Percentiles rank a stretch among this genome's conserved stretches.
Evolutionary conservation across 2,888 invertebrate genomes (phyloP).

Genomic region (Calameuta idolon): DNA sequence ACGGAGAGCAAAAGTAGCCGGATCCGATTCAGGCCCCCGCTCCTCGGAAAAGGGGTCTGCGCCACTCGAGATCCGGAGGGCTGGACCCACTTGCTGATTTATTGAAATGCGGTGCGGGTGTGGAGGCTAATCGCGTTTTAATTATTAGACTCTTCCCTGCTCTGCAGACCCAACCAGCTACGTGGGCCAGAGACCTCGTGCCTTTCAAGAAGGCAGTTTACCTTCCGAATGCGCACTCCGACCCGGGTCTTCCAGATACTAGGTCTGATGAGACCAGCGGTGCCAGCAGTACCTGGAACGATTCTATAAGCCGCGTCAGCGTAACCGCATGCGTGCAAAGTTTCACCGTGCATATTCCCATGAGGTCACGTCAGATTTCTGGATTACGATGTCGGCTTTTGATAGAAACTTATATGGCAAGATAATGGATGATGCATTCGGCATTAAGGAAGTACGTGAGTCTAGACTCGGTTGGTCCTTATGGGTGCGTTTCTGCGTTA

Average conservation of each 20-base stretch:
- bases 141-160: constrained; percentile 26
- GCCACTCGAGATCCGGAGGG: constrained; percentile 18
- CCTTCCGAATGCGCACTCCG: neutral
- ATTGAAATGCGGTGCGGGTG: constrained; percentile 32
- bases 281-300: neutral
- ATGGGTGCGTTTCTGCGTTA: constrained; percentile 46
- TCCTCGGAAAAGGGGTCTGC: constrained; percentile 3
- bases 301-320: constrained; percentile 5
- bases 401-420: constrained; percentile 63
- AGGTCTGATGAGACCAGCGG: neutral
- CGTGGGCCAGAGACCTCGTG: neutral
- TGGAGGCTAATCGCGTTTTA: constrained; percentile 41
- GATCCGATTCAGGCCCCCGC: neutral
- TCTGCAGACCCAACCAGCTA: neutral
- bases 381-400: constrained; percentile 60
- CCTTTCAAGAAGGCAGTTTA: neutral
- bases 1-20: neutral
- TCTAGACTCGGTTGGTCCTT: constrained; percentile 48
- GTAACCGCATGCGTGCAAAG: constrained; percentile 43
- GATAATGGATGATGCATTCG: constrained; percentile 60
- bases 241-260: neutral
- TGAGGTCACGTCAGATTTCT: constrained; percentile 54
- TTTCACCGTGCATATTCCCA: constrained; percentile 54
- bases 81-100: constrained; percentile 16
- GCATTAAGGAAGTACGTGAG: constrained; percentile 64